Evolutionary conservation across 1,140 invertebrate genomes (phyloP), one percentile per base, ranked within the genome.

Genomic region (Zaprionus davidi): DNA sequence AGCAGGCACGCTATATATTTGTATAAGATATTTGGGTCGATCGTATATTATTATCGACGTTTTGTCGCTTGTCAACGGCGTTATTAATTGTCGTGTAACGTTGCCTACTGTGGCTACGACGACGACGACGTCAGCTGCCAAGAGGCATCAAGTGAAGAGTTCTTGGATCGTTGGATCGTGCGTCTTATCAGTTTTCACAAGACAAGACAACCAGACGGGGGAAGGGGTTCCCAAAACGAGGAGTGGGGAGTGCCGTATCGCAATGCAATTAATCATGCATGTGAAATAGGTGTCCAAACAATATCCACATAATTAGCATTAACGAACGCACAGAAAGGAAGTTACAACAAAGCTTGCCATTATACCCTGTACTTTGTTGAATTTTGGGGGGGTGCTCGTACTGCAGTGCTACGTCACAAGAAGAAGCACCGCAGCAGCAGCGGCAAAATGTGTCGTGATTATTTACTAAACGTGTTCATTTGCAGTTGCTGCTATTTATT

Each of bases 381-480:
- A 17, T 3, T 24, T 15, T 67, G 13, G 7, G 41, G 20, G 46
- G 12, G 11, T 31, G 46, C 11, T 49, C 46, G 41, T 49, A 17
- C 20, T 17, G 59, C 15, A 26, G 0, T 66, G 4, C 46, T 5
- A 69, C 58, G 71, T 63, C 71, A 74, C 49, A 28, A 55, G 58
- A 51, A 49, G 13, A 51, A 49, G 7, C 31, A 36, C 38, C 20
- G 38, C 26, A 46, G 57, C 26, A 46, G 57, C 20, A 36, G 20
- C 38, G 17, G 46, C 31, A 26, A 55, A 58, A 34, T 51, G 15
- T 64, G 74, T 75, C 72, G 79, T 76, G 81, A 90, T 88, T 88
- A 85, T 88, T 88, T 88, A 90, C 85, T 74, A 88, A 88, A 88
- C 85, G 85, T 88, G 84, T 88, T 88, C 84, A 81, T 90, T 88